Base-by-base conservation (phyloP, 1,140 invertebrate species). In the Macrotrachela quadricornifera region DNA sequence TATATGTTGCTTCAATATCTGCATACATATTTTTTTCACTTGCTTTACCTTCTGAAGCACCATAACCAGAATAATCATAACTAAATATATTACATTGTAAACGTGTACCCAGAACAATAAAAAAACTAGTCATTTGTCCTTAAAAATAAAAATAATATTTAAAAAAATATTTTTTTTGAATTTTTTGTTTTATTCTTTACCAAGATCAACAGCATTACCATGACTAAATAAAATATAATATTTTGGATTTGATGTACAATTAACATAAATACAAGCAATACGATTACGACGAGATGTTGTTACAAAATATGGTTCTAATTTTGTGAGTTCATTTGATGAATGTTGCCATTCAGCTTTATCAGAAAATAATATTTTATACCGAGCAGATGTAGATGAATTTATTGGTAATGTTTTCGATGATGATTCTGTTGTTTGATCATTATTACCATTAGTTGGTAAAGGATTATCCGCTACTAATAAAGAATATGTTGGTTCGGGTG, bases 31-130 rank as follows among this genome's bases (percentile, higher is more conserved):
- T 97, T 68, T 95, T 95, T 68, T 99, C 94, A 2, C 87, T 92
- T 0, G 92, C 87, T 67, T 90, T 92, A 10, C 94, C 92, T 49
- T 64, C 64, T 56, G 71, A 73, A 16, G 62, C 64, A 37, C 74
- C 74, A 62, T 75, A 75, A 15, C 92, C 92, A 50, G 87, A 94
- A 73, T 99, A 99, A 73, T 99, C 92, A 72, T 95, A 99, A 66
- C 87, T 91, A 73, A 88, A 91, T 72, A 99, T 92, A 71, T 99
- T 97, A 73, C 91, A 96, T 69, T 94, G 91, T 61, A 97, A 88
- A 61, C 88, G 77, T 57, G 85, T 62, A 30, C 90, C 92, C 59
- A 99, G 77, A n/a, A 87, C 88, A 65, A 94, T 78, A 69, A 95
- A 96, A 71, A 96, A 96, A 72, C 85, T 91, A 70, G 84, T 90